Percentiles rank a stretch among this genome's conserved stretches.
Conservation (phyloP, 2,113 vertebrate genomes). For the Vanacampus margaritifer region DNA sequence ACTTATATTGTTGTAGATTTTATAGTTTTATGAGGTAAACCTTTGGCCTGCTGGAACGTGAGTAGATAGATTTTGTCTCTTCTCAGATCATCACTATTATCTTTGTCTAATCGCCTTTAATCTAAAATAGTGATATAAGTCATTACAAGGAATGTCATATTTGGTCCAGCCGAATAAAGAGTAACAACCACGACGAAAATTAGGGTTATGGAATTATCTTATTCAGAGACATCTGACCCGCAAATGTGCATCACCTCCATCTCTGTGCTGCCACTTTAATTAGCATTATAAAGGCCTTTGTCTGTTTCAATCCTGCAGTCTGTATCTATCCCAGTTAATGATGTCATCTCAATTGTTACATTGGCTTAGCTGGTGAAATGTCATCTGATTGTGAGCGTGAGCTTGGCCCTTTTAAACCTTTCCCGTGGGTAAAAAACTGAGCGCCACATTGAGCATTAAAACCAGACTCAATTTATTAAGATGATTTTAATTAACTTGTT, state of each 20-base stretch:
- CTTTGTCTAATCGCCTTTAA: conserved; percentile 50
- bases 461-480: conserved; percentile 57
- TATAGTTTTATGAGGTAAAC: conserved; percentile 41
- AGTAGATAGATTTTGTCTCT: conserved; percentile 46
- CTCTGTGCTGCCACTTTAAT: not conserved
- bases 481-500: conserved; percentile 72
- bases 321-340: conserved; percentile 40
- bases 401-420: conserved; percentile 42
- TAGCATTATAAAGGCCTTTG: conserved; percentile 20
- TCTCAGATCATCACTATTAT: conserved; percentile 32
- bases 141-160: conserved; percentile 40
- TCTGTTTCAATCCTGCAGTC: conserved; percentile 30
- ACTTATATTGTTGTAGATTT: conserved; percentile 25
- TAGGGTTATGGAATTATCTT: conserved; percentile 29
- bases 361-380: conserved; percentile 53
- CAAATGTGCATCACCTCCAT: conserved; percentile 22
- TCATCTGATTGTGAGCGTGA: conserved; percentile 56
- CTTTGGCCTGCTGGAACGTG: conserved; percentile 44
- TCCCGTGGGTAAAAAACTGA: conserved; percentile 47
- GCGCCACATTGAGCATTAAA: conserved; percentile 51
- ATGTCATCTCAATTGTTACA: conserved; percentile 40
- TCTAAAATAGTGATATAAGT: conserved; percentile 25
- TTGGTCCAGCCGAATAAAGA: conserved; percentile 27
- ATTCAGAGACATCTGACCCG: conserved; percentile 17
- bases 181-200: conserved; percentile 23